Percentiles rank a stretch among this genome's conserved stretches.
Evolutionary conservation across 1,140 invertebrate genomes (phyloP).

Genomic region (Stegodyphus dumicola): DNA sequence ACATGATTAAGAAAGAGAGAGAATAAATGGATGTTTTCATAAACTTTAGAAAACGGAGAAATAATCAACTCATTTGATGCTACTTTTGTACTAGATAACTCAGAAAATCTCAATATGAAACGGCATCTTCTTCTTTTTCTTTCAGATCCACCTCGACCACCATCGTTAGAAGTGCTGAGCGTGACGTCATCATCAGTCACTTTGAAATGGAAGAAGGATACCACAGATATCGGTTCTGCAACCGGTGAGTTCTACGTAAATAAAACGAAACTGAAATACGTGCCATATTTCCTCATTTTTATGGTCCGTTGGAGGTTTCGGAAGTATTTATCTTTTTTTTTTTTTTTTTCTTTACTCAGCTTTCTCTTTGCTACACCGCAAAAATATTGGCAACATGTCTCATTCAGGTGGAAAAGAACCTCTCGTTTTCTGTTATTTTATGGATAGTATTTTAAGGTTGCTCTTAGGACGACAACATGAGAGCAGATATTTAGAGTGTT

Average conservation of each 20-base stretch:
- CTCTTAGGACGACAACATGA: background rate
- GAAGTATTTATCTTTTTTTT: background rate
- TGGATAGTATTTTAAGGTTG: background rate
- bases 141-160: constrained; percentile 42
- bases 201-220: constrained; percentile 55
- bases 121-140: background rate
- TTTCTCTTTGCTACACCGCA: background rate
- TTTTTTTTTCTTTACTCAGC: background rate
- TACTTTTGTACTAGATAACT: too few relatives aligned
- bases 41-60: too few relatives aligned
- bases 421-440: background rate
- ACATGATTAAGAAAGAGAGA: too few relatives aligned
- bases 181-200: constrained; percentile 53
- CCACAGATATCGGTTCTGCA: background rate
- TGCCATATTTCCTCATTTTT: constrained; percentile 46
- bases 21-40: too few relatives aligned
- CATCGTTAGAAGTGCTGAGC: constrained; percentile 38
- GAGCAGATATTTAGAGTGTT: too few relatives aligned
- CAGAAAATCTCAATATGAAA: too few relatives aligned
- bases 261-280: constrained; percentile 1
- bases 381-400: background rate
- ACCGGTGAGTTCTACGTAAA: constrained; percentile 28
- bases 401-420: background rate
- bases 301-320: background rate
- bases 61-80: too few relatives aligned